Evolutionary conservation across 2,113 vertebrate genomes (phyloP).

Genomic region (Heterotilapia buettikoferi): DNA sequence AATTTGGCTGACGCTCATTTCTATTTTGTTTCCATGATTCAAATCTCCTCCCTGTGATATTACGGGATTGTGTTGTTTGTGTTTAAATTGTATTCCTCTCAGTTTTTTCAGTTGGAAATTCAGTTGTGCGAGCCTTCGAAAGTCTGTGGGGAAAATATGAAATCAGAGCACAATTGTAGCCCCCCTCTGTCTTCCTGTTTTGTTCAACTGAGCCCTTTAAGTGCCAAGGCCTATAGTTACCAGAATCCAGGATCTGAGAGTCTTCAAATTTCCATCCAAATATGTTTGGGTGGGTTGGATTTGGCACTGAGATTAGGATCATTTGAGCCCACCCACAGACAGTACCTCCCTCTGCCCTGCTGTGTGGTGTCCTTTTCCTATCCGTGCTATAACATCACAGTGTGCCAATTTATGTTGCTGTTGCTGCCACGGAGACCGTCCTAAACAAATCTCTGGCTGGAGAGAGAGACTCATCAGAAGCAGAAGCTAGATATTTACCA

Average conservation of each 20-base stretch:
- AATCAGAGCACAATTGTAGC: neutral
- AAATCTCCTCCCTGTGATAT: neutral
- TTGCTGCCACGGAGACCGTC: conserved; percentile 17
- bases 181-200: neutral
- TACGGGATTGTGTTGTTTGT: neutral
- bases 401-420: conserved; percentile 6
- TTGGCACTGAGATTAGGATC: conserved; percentile 20
- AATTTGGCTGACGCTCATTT: neutral
- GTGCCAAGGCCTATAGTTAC: conserved; percentile 15
- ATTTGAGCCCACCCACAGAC: neutral
- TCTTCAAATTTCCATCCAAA: conserved; percentile 10
- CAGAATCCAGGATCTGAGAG: neutral
- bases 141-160: neutral
- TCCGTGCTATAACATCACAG: neutral
- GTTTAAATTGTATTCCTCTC: neutral
- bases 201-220: neutral
- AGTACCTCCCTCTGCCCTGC: neutral
- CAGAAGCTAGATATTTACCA: neutral
- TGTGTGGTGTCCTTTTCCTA: neutral
- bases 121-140: rapidly evolving
- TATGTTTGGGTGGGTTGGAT: conserved; percentile 14
- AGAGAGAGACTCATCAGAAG: neutral
- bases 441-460: conserved; percentile 11
- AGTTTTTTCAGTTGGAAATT: neutral
- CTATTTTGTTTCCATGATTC: neutral